Evolutionary conservation across 1,140 invertebrate genomes (phyloP), one percentile per base, ranked within the genome.

Genomic region (Camponotus floridanus): DNA sequence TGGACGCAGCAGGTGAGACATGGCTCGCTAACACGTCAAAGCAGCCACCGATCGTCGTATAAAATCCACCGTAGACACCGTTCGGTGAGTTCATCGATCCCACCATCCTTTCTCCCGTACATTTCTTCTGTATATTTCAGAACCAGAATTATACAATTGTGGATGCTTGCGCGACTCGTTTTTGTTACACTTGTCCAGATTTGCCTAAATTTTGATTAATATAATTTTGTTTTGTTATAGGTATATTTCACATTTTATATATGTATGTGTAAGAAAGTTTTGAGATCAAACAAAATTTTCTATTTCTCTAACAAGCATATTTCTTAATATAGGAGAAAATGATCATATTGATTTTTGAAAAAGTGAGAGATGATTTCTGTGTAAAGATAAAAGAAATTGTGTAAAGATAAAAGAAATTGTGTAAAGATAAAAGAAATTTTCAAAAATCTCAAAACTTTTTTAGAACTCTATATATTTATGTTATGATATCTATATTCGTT

Each of bases 41-140:
- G 93, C 94, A 95, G 94, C 93, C 94, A 96, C 94, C 95, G 95
- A 94, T 96, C 96, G 88, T 96, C 96, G 91, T 96, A 96, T 95
- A 97, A 97, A 96, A 96, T 96, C 93, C 97, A 97, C 95, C 96
- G 97, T 95, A 96, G 97, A 90, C 96, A 97, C 95, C 96, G 96
- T 95, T 97, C 97, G 95, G 97, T 97, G 96, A 97, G 97, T 97
- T 94, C 91, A 91, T 88, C 92, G 89, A 85, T 91, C 91, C 87
- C 33, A 61, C 73, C 89, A 15, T 62, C 87, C 86, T 87, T 91
- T 86, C 68, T 86, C 85, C 87, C 62, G 26, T 26, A 26, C 26
- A 26, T 85, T 78, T 88, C 45, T 87, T 64, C 55, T 62, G 36
- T 55, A 51, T 51, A 91, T 87, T 85, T 90, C 85, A 76, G 39